phyloP scores from a whole-genome alignment of 2,797 vertebrate species.

The Phylloscopus collybita region DNA sequence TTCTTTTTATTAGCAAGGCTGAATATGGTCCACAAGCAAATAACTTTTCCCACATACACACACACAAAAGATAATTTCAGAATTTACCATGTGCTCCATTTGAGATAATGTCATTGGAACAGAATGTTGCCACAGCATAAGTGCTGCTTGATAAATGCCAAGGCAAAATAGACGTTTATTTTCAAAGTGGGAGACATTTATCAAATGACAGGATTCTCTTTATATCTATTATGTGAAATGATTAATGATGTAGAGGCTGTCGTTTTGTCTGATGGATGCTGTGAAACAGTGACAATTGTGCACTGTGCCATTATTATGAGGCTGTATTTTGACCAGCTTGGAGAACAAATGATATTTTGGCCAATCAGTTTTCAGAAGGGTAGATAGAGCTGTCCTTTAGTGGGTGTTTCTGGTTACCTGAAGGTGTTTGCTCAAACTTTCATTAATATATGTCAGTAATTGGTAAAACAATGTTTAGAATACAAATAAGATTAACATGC shows the following conservation, averaged over 20 bases:
- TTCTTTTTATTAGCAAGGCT: conserved; percentile 22
- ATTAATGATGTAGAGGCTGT: conserved; percentile 67
- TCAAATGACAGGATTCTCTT: conserved; percentile 62
- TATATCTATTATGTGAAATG: conserved; percentile 67
- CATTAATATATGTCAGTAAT: conserved; percentile 27
- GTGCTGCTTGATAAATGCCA: conserved; percentile 66
- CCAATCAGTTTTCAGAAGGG: conserved; percentile 29
- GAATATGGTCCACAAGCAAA: background rate
- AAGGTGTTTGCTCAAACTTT: conserved; percentile 31
- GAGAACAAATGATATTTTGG: conserved; percentile 45
- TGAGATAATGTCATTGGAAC: conserved; percentile 63
- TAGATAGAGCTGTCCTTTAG: conserved; percentile 18
- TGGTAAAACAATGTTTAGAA: conserved; percentile 12
- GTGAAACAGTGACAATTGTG: conserved; percentile 56
- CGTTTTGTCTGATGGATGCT: conserved; percentile 67
- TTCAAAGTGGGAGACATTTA: conserved; percentile 68
- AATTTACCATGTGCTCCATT: conserved; percentile 29
- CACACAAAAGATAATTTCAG: conserved; percentile 24
- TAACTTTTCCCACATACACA: background rate
- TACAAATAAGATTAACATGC: conserved; percentile 1
- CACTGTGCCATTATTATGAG: conserved; percentile 39
- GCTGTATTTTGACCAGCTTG: conserved; percentile 39
- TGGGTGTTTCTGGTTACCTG: conserved; percentile 43
- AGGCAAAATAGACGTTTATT: conserved; percentile 67
- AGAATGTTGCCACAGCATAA: conserved; percentile 26